phyloP scores from a whole-genome alignment of 2,113 vertebrate species.

The Grantiella picta region DNA sequence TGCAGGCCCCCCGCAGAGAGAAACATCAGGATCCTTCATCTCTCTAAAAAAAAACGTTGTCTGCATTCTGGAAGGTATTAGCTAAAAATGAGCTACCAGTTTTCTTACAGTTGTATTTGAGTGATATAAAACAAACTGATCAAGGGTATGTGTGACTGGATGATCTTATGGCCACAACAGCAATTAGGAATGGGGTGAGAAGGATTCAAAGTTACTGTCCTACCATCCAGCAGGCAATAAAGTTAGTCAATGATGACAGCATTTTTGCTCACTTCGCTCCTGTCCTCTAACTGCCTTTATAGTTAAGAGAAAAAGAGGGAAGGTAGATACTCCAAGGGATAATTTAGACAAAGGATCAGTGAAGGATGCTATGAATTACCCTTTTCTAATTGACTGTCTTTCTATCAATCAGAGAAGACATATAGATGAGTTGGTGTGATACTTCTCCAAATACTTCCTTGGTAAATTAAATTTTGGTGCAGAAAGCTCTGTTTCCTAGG shows the following conservation, averaged over 20 bases:
- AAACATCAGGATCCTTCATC: background rate
- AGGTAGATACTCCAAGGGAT: background rate
- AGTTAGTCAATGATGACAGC: background rate
- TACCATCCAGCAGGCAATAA: background rate
- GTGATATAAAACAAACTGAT: background rate
- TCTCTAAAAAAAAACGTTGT: background rate
- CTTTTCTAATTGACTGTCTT: background rate
- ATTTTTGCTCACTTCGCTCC: background rate
- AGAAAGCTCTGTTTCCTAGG: background rate
- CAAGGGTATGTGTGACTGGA: background rate
- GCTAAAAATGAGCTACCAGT: background rate
- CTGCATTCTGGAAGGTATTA: background rate
- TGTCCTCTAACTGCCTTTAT: background rate
- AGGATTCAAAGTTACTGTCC: background rate
- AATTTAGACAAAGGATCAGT: background rate
- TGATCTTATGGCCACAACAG: background rate
- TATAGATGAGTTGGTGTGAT: background rate
- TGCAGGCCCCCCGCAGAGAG: too few relatives aligned
- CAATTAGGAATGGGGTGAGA: background rate
- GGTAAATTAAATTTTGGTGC: background rate
- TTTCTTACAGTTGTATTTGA: background rate
- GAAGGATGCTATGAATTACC: background rate
- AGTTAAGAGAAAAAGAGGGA: background rate
- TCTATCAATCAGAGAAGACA: background rate
- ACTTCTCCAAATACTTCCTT: background rate